Evolutionary conservation across 2,888 invertebrate species (phyloP).

Genomic region (Andrena haemorrhoa): DNA sequence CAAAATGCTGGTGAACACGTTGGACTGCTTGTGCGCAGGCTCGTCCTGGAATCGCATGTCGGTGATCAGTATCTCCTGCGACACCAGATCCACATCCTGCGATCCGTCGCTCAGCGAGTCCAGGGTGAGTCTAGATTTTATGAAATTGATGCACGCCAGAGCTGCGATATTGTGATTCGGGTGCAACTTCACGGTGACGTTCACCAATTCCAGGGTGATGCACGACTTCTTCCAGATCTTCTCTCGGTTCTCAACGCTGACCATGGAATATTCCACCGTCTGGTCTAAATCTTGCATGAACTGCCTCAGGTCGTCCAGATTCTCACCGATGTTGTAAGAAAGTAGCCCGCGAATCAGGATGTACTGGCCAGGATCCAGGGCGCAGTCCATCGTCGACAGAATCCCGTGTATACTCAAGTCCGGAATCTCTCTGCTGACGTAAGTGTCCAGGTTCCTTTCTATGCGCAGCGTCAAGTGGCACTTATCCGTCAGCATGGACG

Average conservation of each 20-base stretch:
- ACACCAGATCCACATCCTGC: constrained; percentile 96
- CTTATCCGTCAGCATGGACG: constrained; percentile 92
- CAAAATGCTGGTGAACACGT: constrained; percentile 95
- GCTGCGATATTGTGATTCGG: constrained; percentile 87
- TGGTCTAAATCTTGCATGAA: constrained; percentile 77
- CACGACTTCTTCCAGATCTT: constrained; percentile 92
- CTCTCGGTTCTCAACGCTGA: constrained; percentile 68
- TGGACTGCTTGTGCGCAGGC: constrained; percentile 90
- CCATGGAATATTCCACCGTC: constrained; percentile 70
- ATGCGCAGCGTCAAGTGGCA: constrained; percentile 92
- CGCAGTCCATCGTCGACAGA: constrained; percentile 93
- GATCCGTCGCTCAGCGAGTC: constrained; percentile 95
- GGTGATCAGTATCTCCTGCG: constrained; percentile 93
- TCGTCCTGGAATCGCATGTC: constrained; percentile 90
- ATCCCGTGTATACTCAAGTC: constrained; percentile 94
- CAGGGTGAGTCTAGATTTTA: constrained; percentile 93
- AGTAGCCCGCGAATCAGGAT: constrained; percentile 94
- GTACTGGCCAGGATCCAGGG: constrained; percentile 94
- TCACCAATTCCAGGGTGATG: constrained; percentile 92
- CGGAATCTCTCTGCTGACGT: constrained; percentile 86
- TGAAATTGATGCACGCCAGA: constrained; percentile 95
- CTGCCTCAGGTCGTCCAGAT: constrained; percentile 88
- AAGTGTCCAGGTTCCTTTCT: constrained; percentile 92
- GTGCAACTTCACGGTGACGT: constrained; percentile 92
- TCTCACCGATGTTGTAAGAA: constrained; percentile 95